Conservation (phyloP, 1,140 invertebrate species). For the Aphidius ervi region DNA sequence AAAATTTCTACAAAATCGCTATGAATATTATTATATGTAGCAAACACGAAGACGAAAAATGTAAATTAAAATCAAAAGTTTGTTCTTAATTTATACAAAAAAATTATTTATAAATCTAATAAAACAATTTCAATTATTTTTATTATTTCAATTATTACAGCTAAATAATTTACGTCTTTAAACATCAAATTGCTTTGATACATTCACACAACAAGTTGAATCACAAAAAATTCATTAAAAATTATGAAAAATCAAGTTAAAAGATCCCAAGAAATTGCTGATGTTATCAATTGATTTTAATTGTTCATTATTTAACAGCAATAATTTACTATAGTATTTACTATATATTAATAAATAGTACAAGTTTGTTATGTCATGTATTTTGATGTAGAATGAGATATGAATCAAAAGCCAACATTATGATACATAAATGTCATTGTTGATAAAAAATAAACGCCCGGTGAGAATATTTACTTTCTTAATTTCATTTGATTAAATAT, state of each 20-base stretch:
- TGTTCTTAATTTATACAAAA: slow-evolving; percentile 1
- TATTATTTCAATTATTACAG: slow-evolving; percentile 12
- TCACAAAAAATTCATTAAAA: slow-evolving; percentile 32
- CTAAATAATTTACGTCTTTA: slow-evolving; percentile 29
- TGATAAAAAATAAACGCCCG: too few relatives aligned
- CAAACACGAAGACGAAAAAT: slow-evolving; percentile 30
- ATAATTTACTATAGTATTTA: slow-evolving; percentile 22
- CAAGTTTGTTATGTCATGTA: too few relatives aligned
- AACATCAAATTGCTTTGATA: slow-evolving; percentile 31
- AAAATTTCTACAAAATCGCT: slow-evolving; percentile 28
- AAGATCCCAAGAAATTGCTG: slow-evolving; percentile 25
- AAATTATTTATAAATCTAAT: not conserved
- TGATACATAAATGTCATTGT: too few relatives aligned
- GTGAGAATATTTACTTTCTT: not conserved
- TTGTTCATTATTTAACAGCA: slow-evolving; percentile 29
- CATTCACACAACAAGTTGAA: slow-evolving; percentile 32
- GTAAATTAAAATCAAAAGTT: slow-evolving; percentile 30
- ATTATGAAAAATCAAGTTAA: slow-evolving; percentile 28
- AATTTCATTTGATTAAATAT: too few relatives aligned
- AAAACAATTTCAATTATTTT: slow-evolving; percentile 10
- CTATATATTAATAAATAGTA: too few relatives aligned
- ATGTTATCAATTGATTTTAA: slow-evolving; percentile 29
- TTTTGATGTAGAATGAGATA: too few relatives aligned
- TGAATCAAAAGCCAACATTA: too few relatives aligned
- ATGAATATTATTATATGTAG: slow-evolving; percentile 19